Conservation (phyloP, 2,797 vertebrate genomes). For the Orestias chungarensis region DNA sequence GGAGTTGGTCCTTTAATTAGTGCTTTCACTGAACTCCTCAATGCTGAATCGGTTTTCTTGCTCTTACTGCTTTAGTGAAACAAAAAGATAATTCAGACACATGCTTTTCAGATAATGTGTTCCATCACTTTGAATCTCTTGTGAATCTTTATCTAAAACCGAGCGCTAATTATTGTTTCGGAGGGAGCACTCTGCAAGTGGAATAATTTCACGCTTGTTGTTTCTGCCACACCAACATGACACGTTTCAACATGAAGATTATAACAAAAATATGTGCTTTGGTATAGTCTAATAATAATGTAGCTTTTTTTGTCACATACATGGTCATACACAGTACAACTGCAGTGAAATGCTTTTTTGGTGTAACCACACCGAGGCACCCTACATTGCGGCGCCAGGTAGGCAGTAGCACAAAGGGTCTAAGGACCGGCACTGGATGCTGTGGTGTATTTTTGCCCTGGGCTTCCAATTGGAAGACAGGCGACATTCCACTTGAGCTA, state of each 20-base stretch:
- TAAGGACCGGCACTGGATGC: too few relatives aligned
- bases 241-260: slow-evolving; percentile 6
- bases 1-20: slow-evolving; percentile 59
- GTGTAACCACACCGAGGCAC: too few relatives aligned
- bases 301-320: too few relatives aligned
- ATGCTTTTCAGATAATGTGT: slow-evolving; percentile 51
- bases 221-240: slow-evolving; percentile 6
- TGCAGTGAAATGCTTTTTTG: too few relatives aligned
- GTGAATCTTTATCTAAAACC: slow-evolving; percentile 30
- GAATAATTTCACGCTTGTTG: slow-evolving; percentile 6
- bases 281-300: neutral
- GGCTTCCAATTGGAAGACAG: too few relatives aligned
- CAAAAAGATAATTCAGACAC: slow-evolving; percentile 58
- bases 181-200: slow-evolving; percentile 2
- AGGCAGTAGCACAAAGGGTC: too few relatives aligned
- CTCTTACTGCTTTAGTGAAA: slow-evolving; percentile 32
- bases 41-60: slow-evolving; percentile 52
- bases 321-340: too few relatives aligned
- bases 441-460: too few relatives aligned
- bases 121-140: slow-evolving; percentile 23
- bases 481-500: too few relatives aligned
- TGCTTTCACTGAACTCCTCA: slow-evolving; percentile 58
- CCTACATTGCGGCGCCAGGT: too few relatives aligned
- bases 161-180: slow-evolving; percentile 49
- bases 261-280: neutral